A percentile compares a stretch with the other conserved stretches of the same genome.
phyloP scores from a whole-genome alignment of 2,797 vertebrate genomes.

The Erpetoichthys calabaricus region DNA sequence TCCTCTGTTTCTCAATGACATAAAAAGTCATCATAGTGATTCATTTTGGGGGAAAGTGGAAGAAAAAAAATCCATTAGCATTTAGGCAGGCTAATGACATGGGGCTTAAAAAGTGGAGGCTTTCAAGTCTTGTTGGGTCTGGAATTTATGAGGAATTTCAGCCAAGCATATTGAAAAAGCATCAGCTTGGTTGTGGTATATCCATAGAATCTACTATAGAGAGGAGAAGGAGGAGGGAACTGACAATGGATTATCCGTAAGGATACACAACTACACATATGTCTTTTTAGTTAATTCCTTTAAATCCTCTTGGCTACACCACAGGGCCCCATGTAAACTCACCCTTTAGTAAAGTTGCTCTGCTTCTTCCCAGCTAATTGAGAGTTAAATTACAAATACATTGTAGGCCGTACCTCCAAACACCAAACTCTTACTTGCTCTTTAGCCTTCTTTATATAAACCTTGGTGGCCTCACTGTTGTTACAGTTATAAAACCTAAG shows the following conservation, averaged over 20 bases:
- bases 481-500: too few species aligned
- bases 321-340: not conserved
- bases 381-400: not conserved
- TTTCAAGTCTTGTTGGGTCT: not conserved
- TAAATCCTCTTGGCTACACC: not conserved
- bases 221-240: not conserved
- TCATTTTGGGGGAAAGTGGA: too few species aligned
- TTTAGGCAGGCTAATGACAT: too few species aligned
- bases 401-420: not conserved
- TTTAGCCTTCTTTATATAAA: too few species aligned
- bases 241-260: not conserved
- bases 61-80: too few species aligned
- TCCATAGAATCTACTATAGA: not conserved
- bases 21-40: too few species aligned
- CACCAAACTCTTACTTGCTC: too few species aligned
- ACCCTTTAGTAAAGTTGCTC: not conserved
- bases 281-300: conserved; percentile 1
- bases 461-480: too few species aligned
- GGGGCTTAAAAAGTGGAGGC: too few species aligned
- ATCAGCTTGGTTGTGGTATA: not conserved
- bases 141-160: conserved; percentile 1
- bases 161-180: not conserved
- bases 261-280: not conserved
- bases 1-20: too few species aligned
- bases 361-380: not conserved